Base-by-base conservation (phyloP, 2,888 invertebrate genomes). In the Hyles lineata region DNA sequence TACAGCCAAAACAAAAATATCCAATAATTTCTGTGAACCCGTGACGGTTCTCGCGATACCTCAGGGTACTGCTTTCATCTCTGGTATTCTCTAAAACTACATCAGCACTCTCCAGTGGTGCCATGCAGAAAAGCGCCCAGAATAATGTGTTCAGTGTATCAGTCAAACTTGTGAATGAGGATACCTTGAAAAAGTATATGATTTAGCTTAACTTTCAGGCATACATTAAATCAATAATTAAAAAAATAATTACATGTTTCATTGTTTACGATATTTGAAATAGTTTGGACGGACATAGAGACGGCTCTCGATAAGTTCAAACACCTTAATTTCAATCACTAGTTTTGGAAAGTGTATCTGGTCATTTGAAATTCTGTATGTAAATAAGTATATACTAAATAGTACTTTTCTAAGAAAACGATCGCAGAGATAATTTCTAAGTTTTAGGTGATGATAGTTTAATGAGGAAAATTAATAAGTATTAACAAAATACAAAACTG, bases 121-220 rank as follows among this genome's bases (percentile, higher is more conserved):
- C 95, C 96, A 96, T 96, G 79, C 96, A 96, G 80, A 97, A 96
- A 32, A 97, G 86, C 0, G 96, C 96, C 97, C 97, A 97, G 85
- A 97, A 97, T 72, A 96, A 92, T 0, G 96, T 96, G 80, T 96
- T 96, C 69, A 96, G 81, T 0, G 96, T 96, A 19, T 95, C 91
- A 6, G 88, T 76, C 63, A 96, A 93, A 79, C 95, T 95, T 11
- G 96, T 95, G 83, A 96, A 96, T 0, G 96, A 96, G 3, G 95
- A 94, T 4, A 93, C 95, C 90, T 96, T 94, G 35, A 72, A 72
- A 70, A 52, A 35, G 58, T n/a, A 15, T 3, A 11, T 43, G 11
- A 43, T 43, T 43, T 11, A 43, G 43, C 43, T 43, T 0, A 23
- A 59, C n/a, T 29, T 29, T 29, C 3, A 29, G 29, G 67, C 58